phyloP scores from a whole-genome alignment of 2,113 vertebrate genomes.

The Tenebrosternarchus preto region DNA sequence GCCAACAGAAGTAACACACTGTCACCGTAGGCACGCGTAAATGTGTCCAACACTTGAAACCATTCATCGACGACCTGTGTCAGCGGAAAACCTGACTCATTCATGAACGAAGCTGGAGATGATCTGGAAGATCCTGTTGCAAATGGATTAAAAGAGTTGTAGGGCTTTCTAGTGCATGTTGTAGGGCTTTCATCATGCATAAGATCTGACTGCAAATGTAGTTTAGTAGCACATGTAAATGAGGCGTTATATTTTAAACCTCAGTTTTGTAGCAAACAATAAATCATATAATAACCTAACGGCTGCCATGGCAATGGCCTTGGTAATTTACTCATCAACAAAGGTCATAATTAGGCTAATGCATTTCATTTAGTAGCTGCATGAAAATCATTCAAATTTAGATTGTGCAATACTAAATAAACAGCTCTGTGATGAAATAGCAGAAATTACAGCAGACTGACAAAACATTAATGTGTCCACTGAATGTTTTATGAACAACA shows the following conservation, averaged over 20 bases:
- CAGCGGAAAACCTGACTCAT: not conserved
- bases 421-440: not conserved
- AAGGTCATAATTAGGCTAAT: slow-evolving; percentile 41
- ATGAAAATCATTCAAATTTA: slow-evolving; percentile 31
- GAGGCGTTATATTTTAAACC: not conserved
- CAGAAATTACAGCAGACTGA: slow-evolving; percentile 18
- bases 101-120: not conserved
- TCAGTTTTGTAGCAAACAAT: not conserved
- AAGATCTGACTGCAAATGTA: not conserved
- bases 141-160: slow-evolving; percentile 9
- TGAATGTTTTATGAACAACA: not conserved
- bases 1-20: not conserved
- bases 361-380: slow-evolving; percentile 38
- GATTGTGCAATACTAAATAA: slow-evolving; percentile 12
- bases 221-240: not conserved
- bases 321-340: slow-evolving; percentile 40
- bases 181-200: not conserved
- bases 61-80: not conserved
- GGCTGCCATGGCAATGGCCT: slow-evolving; percentile 12
- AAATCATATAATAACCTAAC: slow-evolving; percentile 23
- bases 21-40: not conserved
- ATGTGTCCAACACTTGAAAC: not conserved
- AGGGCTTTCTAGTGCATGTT: no score
- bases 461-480: not conserved
- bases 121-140: not conserved